Evolutionary conservation across 2,113 vertebrate species (phyloP), one percentile per base, ranked within the genome.

Genomic region (Psephotus haematonotus): DNA sequence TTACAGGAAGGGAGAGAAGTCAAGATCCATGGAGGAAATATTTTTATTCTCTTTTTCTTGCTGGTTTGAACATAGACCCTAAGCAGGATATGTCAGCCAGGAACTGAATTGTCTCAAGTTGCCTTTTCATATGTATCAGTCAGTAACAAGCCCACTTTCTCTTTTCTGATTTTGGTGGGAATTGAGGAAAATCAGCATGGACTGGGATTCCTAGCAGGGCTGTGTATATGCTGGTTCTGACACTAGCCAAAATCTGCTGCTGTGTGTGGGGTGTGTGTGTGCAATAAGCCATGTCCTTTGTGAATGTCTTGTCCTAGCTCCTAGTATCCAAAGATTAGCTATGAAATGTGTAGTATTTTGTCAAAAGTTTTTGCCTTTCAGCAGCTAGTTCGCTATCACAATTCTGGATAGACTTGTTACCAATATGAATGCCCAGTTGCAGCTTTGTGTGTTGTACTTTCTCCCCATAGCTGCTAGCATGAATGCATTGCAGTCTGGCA

Each of bases 1-100:
- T 94, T 91, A 92, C 47, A 91, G 88, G 57, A 79, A 93, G 49
- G 6, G 78, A 89, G 68, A 88, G 69, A 83, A 94, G 88, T 86
- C 15, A 9, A 94, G 86, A 87, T 95, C 90, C 84, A 57, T 39
- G 53, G 78, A 94, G 92, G 86, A 95, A 93, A 83, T 79, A 85
- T 83, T 96, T 97, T 93, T 92, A 57, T 90, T 93, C 82, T 92
- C 82, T 77, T 88, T 84, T 92, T 71, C 47, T 87, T 2, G 2
- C 31, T 78, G 43, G 25, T 76, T 92, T 93, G 92, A 94, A 88
- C 96, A 95, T 55, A 86, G 55, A 72, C 69, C 33, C 68, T 55
- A 47, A 92, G 63, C 76, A 78, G 68, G 64, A 9, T 83, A 59
- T 41, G 39, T 89, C 62, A 84, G 77, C 83, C 74, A 90, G 83